Conservation (phyloP, 2,888 invertebrate species). For the Drosophila glabriapex region DNA sequence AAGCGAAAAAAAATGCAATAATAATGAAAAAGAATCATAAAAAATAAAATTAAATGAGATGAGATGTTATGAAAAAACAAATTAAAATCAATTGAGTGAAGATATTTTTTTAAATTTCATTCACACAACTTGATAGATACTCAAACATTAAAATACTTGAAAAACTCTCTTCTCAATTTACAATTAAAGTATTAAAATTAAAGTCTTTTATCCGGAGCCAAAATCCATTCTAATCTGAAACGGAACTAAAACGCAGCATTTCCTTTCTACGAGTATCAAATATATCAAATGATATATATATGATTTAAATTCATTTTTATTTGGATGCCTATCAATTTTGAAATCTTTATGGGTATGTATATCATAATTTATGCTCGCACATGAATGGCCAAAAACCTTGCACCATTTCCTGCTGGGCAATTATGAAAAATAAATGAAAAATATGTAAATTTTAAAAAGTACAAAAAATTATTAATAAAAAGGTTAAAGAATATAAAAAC, state of each 20-base stretch:
- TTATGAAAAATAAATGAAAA: conserved; percentile 64
- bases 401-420: conserved; percentile 60
- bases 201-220: background rate
- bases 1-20: conserved; percentile 2
- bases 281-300: background rate
- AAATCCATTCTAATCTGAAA: background rate
- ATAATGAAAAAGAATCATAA: conserved; percentile 1
- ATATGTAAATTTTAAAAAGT: conserved; percentile 55
- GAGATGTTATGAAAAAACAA: conserved; percentile 7
- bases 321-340: conserved; percentile 19
- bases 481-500: conserved; percentile 1
- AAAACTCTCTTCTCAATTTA: too few relatives aligned
- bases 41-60: conserved; percentile 4
- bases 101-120: conserved; percentile 8
- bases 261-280: background rate
- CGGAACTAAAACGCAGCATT: conserved; percentile 35
- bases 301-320: conserved; percentile 1
- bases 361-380: conserved; percentile 53
- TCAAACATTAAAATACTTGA: background rate
- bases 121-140: background rate
- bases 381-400: conserved; percentile 33
- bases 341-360: conserved; percentile 41
- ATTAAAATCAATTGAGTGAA: conserved; percentile 18
- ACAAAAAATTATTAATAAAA: conserved; percentile 1
- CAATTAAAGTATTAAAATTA: background rate